Evolutionary conservation across 2,797 vertebrate species (phyloP).

Genomic region (Arnoldichthys spilopterus): DNA sequence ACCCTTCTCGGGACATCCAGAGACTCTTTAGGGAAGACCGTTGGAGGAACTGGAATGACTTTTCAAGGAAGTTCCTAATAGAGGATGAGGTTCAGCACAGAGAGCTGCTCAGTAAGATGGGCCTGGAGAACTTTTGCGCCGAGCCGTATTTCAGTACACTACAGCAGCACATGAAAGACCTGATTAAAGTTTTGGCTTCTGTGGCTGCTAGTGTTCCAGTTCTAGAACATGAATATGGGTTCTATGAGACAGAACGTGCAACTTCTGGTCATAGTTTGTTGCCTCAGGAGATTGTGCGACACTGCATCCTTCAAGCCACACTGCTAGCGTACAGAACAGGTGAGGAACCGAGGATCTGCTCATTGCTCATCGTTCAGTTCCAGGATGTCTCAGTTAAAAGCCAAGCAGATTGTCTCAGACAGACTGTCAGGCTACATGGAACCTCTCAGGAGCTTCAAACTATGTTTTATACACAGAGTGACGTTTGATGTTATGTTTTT

Average conservation of each 20-base stretch:
- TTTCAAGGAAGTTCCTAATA: constrained; percentile 84
- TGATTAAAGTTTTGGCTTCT: constrained; percentile 84
- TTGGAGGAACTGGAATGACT: constrained; percentile 78
- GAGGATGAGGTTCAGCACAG: constrained; percentile 79
- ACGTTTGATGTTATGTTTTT: not conserved
- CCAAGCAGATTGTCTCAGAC: too few relatives aligned
- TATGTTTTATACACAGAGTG: too few relatives aligned
- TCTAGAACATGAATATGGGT: constrained; percentile 79
- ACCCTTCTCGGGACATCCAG: constrained; percentile 65
- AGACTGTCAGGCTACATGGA: too few relatives aligned
- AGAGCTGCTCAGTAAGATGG: constrained; percentile 82
- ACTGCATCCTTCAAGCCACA: constrained; percentile 91
- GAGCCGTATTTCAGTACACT: constrained; percentile 91
- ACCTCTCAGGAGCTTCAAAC: too few relatives aligned
- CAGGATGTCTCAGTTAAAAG: too few relatives aligned
- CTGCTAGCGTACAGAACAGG: constrained; percentile 91
- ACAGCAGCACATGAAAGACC: constrained; percentile 89
- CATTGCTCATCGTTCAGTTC: not conserved
- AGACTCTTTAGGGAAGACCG: constrained; percentile 81
- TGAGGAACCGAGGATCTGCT: constrained; percentile 56
- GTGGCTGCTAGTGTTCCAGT: constrained; percentile 85
- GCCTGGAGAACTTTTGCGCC: constrained; percentile 88
- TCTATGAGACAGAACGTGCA: constrained; percentile 76
- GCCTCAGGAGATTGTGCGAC: constrained; percentile 85
- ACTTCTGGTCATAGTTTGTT: constrained; percentile 47